phyloP scores from a whole-genome alignment of 2,888 invertebrate species.

The Sesamia inferens region DNA sequence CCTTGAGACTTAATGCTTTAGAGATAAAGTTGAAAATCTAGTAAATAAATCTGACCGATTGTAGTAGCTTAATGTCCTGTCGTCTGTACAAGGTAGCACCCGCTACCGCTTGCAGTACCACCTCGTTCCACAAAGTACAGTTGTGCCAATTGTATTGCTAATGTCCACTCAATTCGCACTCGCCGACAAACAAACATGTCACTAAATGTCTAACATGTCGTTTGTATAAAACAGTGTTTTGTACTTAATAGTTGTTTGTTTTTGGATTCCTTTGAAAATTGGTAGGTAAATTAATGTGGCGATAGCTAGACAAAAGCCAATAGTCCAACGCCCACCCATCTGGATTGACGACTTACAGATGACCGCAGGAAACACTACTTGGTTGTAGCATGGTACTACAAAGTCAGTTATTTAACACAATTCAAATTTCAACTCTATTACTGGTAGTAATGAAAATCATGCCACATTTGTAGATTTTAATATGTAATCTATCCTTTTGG shows the following conservation, averaged over 20 bases:
- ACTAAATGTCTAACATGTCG: slow-evolving; percentile 33
- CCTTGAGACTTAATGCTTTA: too few species aligned
- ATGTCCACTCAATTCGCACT: slow-evolving; percentile 51
- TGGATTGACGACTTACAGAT: too few species aligned
- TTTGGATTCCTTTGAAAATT: slow-evolving; percentile 11
- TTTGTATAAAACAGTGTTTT: slow-evolving; percentile 35
- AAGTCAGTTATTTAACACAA: neutral
- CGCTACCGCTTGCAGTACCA: slow-evolving; percentile 9
- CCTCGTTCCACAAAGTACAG: slow-evolving; percentile 36
- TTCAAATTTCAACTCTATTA: too few species aligned
- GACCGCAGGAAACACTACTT: too few species aligned
- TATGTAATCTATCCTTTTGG: too few species aligned
- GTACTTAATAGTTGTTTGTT: slow-evolving; percentile 22
- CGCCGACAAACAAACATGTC: slow-evolving; percentile 33
- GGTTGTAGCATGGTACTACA: too few species aligned
- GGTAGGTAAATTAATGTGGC: neutral
- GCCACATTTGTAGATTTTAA: too few species aligned
- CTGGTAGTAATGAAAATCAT: too few species aligned
- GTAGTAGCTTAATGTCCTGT: too few species aligned
- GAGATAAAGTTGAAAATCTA: too few species aligned
- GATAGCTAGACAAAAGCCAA: neutral
- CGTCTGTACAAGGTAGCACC: neutral
- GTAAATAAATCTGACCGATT: too few species aligned
- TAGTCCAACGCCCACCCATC: too few species aligned
- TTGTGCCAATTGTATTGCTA: slow-evolving; percentile 53